These are phyloP conservation scores for Urocynchramus pylzowi DNA, from an alignment of 2,113 vertebrate genomes.

Conservation along the genomic window DNA sequence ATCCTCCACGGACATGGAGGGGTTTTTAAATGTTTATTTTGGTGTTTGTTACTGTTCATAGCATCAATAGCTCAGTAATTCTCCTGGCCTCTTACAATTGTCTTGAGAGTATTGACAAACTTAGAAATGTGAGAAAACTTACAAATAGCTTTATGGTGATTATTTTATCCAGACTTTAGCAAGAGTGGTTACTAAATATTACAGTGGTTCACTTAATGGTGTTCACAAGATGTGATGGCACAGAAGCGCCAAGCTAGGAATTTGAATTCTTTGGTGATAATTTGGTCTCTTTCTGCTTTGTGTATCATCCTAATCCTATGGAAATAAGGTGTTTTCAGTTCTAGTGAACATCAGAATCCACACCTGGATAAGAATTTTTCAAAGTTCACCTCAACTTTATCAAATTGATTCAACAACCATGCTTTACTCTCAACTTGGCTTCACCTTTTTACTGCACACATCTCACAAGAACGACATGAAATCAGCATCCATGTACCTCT, in stretches of 20 bases:
- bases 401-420: neutral
- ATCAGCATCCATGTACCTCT: neutral
- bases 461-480: neutral
- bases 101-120: neutral
- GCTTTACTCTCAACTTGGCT: neutral
- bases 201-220: neutral
- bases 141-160: neutral
- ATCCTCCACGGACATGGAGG: accelerated
- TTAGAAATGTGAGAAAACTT: neutral
- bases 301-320: neutral
- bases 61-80: neutral
- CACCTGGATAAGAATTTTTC: neutral
- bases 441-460: neutral
- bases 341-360: neutral
- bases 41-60: neutral
- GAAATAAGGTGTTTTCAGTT: neutral
- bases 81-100: neutral
- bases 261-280: neutral
- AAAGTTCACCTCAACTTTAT: neutral
- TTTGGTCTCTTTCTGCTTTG: neutral
- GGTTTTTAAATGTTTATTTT: accelerated
- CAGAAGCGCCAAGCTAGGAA: neutral
- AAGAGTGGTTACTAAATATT: neutral
- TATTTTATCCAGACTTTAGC: neutral
- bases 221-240: neutral